Evolutionary conservation across 1,140 invertebrate species (phyloP), one percentile per base, ranked within the genome.

Genomic region (Pissodes strobi): DNA sequence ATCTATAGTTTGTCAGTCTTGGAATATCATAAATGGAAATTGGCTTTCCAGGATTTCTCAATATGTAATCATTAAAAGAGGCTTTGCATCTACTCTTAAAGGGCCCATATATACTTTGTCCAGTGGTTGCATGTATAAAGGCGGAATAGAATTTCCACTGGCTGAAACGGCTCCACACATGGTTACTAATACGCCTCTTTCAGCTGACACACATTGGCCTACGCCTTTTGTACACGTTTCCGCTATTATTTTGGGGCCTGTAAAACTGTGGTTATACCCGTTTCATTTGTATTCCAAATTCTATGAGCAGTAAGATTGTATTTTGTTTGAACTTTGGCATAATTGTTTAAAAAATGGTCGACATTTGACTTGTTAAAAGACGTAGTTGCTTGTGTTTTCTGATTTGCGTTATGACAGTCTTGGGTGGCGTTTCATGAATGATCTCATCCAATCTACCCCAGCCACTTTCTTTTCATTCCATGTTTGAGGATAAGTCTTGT

Each of bases 251-350:
- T 79, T 12, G 71, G 73, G 25, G 73, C 66, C 60, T 77, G 74
- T 9, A 76, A 72, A 25, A 82, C 80, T n/a, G 81, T 81, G 21
- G 73, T 79, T n/a, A 80, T 64, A 34, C 75, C 79, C 5, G 72
- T 82, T 69, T 81, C 76, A 67, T 81, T 78, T 13, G 75, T 53
- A 59, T 82, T 83, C 49, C 58, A 79, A 30, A 81, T 76, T 57
- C 74, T 38, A 38, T 68, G 10, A 5, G 73, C 56, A 25, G 62
- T 22, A 69, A 79, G 79, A 30, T 78, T 74, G 46, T 74, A 58
- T 41, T 66, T 68, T 51, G 30, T 57, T 15, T 41, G 30, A 13
- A 68, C 48, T 41, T 45, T 2, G 1, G 1, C 18, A 52, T 67
- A 72, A 62, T 76, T 72, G 18, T 69, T 59, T 66, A 75, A 79